A percentile compares a stretch with the other conserved stretches of the same genome.
phyloP scores from a whole-genome alignment of 2,888 invertebrate genomes.

The Agonopterix arenella region DNA sequence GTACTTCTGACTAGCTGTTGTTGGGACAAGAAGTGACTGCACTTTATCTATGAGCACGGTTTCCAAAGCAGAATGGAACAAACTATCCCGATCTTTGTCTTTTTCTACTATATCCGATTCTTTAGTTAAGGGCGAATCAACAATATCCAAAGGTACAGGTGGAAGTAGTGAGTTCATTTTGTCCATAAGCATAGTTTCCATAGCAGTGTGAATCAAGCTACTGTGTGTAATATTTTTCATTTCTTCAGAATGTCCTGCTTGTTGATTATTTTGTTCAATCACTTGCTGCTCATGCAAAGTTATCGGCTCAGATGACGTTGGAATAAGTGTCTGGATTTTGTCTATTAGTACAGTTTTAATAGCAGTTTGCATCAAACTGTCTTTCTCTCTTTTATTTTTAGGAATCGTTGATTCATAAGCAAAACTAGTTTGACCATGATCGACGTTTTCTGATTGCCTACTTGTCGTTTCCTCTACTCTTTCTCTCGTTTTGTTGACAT shows the following conservation, averaged over 20 bases:
- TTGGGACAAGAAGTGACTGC: not conserved
- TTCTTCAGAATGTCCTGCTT: not conserved
- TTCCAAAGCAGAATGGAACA: not conserved
- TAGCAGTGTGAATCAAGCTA: conserved; percentile 55
- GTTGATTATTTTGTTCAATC: not conserved
- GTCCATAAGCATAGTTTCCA: conserved; percentile 70
- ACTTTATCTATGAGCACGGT: not conserved
- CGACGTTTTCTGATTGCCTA: not conserved
- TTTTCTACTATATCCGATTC: not conserved
- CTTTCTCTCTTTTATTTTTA: not conserved
- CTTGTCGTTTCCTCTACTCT: conserved; percentile 44
- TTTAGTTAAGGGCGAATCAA: not conserved
- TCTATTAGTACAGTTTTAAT: conserved; percentile 12
- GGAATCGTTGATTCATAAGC: conserved; percentile 1
- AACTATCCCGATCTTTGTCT: not conserved
- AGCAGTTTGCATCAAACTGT: not conserved
- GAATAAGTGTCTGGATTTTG: conserved; percentile 11
- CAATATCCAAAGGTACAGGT: conserved; percentile 15
- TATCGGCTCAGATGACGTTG: not conserved
- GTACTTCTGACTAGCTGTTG: not conserved
- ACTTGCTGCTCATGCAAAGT: not conserved
- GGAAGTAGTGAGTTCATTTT: conserved; percentile 47
- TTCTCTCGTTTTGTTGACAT: conserved; percentile 53
- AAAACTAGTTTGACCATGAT: conserved; percentile 5
- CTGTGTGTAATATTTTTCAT: conserved; percentile 19